Conservation (phyloP, 2,888 invertebrate genomes). For the Himalopsyche kuldschensis region DNA sequence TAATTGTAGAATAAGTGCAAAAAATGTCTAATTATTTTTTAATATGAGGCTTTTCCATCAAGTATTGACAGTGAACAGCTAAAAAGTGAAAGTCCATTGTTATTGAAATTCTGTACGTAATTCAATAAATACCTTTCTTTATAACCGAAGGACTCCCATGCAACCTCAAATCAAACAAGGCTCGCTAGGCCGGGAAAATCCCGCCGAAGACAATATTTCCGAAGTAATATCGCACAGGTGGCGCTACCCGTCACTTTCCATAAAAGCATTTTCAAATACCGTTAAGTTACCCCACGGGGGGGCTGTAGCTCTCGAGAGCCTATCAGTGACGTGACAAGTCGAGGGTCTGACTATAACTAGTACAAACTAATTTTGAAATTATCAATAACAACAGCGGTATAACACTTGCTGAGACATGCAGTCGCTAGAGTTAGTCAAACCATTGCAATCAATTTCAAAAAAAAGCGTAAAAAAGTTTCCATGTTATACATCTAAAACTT, state of each 20-base stretch:
- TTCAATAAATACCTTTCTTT: background rate
- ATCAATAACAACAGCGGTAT: too few relatives aligned
- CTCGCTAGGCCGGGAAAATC: background rate
- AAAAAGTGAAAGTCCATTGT: too few relatives aligned
- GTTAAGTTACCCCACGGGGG: background rate
- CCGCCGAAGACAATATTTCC: background rate
- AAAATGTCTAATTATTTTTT: too few relatives aligned
- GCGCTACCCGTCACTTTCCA: background rate
- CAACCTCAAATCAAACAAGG: background rate
- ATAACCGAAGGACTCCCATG: background rate
- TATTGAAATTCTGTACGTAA: background rate
- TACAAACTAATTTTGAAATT: too few relatives aligned
- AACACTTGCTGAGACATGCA: too few relatives aligned
- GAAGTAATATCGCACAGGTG: background rate
- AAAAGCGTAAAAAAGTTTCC: too few relatives aligned
- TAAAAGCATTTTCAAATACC: background rate
- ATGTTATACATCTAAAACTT: too few relatives aligned
- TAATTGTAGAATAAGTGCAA: too few relatives aligned
- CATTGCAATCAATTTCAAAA: too few relatives aligned
- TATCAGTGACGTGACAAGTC: background rate
- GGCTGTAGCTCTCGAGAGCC: background rate
- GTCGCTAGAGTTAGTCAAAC: too few relatives aligned
- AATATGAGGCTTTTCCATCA: too few relatives aligned
- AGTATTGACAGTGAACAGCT: too few relatives aligned
- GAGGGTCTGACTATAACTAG: background rate